Conservation (phyloP, 2,797 vertebrate genomes). For the Carduelis carduelis region DNA sequence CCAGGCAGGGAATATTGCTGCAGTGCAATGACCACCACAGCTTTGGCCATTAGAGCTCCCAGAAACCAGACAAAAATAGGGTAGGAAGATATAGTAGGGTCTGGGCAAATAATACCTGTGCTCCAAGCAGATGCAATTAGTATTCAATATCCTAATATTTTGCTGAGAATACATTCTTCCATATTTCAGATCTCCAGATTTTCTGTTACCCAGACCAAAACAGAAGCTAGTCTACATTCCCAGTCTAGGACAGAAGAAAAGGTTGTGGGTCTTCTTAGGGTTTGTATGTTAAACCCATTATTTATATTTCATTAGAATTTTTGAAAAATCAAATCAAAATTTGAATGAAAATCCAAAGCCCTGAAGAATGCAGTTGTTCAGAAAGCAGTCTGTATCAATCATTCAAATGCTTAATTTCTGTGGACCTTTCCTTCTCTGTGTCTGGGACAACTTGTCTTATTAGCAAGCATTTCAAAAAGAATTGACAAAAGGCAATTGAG, state of each 20-base stretch:
- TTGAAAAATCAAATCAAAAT: neutral
- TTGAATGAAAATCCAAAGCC: neutral
- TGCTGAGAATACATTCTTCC: neutral
- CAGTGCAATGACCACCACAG: neutral
- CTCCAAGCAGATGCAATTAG: accelerated
- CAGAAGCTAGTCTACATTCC: neutral
- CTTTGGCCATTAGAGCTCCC: accelerated
- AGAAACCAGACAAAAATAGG: neutral
- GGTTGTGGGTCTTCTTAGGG: neutral
- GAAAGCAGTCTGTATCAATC: neutral
- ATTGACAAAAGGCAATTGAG: neutral
- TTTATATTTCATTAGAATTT: neutral
- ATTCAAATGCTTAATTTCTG: neutral
- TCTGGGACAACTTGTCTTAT: neutral
- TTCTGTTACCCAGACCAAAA: neutral
- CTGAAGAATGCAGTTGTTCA: neutral
- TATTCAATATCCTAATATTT: neutral
- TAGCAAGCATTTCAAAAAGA: neutral
- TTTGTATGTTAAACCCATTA: neutral
- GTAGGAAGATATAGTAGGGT: neutral
- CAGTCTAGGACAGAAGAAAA: neutral
- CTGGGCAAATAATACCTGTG: neutral
- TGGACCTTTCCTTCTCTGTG: neutral
- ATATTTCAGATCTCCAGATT: neutral
- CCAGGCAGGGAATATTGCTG: neutral